Percentiles rank a stretch among this genome's conserved stretches.
phyloP scores from a whole-genome alignment of 37 sponge, comb jelly and placozoan genomes.

The Mnemiopsis leidyi region DNA sequence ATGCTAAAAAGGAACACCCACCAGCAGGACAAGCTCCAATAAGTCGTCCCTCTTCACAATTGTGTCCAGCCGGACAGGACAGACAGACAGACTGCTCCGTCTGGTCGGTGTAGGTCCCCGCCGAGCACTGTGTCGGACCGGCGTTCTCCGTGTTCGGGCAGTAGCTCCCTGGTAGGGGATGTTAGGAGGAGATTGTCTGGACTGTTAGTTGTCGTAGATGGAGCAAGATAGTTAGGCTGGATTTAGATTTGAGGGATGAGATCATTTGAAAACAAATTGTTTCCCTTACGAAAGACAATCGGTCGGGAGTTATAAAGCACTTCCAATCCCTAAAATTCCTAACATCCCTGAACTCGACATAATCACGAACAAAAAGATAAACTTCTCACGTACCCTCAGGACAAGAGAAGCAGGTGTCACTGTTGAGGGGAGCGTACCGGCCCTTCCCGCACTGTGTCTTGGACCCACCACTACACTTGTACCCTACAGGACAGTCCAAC shows the following conservation, averaged over 20 bases:
- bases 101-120: neutral
- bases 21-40: neutral
- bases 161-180: neutral
- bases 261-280: neutral
- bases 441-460: neutral
- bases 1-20: too few relatives aligned
- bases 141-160: neutral
- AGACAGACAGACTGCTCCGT: neutral
- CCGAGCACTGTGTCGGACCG: neutral
- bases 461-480: neutral
- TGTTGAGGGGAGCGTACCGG: slow-evolving; percentile 15
- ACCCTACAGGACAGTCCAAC: neutral
- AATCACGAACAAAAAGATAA: neutral
- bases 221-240: too few relatives aligned
- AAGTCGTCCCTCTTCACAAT: neutral
- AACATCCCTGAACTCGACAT: too few relatives aligned
- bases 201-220: too few relatives aligned
- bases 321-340: too few relatives aligned
- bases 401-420: slow-evolving; percentile 30
- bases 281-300: neutral
- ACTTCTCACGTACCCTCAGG: neutral
- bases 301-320: too few relatives aligned
- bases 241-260: too few relatives aligned
- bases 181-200: too few relatives aligned
- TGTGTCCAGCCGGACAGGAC: neutral